Conservation (phyloP, 2,888 invertebrate genomes). For the Belgica antarctica region DNA sequence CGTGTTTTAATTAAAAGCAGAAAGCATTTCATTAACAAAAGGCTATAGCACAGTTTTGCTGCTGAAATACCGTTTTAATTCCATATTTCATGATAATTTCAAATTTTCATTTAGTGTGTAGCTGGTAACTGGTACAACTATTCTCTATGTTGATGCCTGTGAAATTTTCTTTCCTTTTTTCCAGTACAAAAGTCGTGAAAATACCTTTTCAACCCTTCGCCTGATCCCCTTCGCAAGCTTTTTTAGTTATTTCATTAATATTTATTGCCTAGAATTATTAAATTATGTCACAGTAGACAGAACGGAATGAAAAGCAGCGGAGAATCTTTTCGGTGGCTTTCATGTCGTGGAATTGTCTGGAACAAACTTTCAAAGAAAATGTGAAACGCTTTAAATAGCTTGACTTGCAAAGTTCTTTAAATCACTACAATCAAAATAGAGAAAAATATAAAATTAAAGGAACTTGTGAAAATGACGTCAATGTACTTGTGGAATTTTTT, state of each 20-base stretch:
- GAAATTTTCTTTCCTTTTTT: neutral
- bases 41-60: constrained; percentile 16
- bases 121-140: constrained; percentile 41
- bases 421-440: constrained; percentile 23
- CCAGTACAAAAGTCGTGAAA: neutral
- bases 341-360: constrained; percentile 6
- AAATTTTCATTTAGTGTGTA: constrained; percentile 33
- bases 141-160: constrained; percentile 12
- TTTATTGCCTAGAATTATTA: constrained; percentile 44
- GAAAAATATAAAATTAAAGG: neutral
- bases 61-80: constrained; percentile 27
- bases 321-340: neutral
- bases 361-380: neutral
- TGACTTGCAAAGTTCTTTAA: constrained; percentile 18
- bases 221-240: neutral
- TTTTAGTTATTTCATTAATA: constrained; percentile 44
- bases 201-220: constrained; percentile 12
- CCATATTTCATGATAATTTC: constrained; percentile 29
- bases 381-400: constrained; percentile 3
- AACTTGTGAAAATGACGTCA: too few relatives aligned
- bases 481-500: too few relatives aligned
- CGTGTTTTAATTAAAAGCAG: neutral
- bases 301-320: neutral
- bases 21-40: neutral
- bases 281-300: constrained; percentile 42